Conservation (phyloP, 2,113 vertebrate species). For the Turnix velox region DNA sequence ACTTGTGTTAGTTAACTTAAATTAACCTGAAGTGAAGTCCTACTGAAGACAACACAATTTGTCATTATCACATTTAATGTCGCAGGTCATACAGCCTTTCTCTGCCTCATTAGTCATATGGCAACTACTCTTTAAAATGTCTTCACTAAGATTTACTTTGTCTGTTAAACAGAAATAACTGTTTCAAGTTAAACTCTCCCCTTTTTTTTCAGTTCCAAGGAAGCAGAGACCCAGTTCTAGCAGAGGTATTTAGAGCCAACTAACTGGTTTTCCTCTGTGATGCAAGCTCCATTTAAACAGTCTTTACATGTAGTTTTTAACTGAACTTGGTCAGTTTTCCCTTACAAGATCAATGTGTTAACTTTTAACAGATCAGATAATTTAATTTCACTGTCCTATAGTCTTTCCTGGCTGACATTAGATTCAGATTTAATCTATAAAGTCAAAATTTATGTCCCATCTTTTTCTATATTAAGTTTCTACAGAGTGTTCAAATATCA, state of each 20-base stretch:
- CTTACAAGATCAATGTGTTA: background rate
- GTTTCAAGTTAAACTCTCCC: background rate
- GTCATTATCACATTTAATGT: background rate
- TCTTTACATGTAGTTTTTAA: background rate
- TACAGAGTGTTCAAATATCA: background rate
- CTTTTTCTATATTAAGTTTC: background rate
- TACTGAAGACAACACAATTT: background rate
- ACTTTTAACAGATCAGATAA: background rate
- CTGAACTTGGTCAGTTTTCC: background rate
- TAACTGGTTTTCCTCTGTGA: background rate
- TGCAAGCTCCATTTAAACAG: background rate
- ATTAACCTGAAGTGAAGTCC: background rate
- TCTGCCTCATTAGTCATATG: background rate
- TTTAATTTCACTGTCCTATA: background rate
- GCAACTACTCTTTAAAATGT: background rate
- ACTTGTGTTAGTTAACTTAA: background rate
- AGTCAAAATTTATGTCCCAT: background rate
- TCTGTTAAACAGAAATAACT: background rate
- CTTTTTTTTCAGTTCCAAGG: background rate
- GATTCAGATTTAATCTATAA: background rate
- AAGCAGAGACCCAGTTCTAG: background rate
- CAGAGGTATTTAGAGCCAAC: background rate
- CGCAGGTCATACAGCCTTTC: background rate
- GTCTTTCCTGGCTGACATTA: background rate
- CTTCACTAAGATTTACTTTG: background rate